phyloP scores from a whole-genome alignment of 2,113 vertebrate species.

The Oxyruncus cristatus region DNA sequence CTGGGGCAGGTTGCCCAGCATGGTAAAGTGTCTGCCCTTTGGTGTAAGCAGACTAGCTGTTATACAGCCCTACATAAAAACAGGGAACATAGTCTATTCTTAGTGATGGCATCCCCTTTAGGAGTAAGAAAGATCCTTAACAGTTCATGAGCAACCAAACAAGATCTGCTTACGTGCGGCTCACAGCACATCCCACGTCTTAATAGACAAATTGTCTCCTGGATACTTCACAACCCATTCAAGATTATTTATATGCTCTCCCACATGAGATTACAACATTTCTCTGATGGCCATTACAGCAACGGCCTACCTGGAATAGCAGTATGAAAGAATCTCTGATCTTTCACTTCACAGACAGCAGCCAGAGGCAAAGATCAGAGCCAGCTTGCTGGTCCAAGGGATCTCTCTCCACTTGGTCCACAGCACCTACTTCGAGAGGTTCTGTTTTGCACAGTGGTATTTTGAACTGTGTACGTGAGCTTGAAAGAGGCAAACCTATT shows the following conservation, averaged over 20 bases:
- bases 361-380: not conserved
- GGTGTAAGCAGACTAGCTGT: not conserved
- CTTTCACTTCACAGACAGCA: not conserved
- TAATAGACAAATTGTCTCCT: not conserved
- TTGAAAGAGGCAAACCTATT: not conserved
- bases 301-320: not conserved
- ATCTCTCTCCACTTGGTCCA: not conserved
- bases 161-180: not conserved
- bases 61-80: not conserved
- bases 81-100: not conserved
- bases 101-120: not conserved
- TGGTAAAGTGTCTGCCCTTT: not conserved
- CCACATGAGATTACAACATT: not conserved
- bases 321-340: not conserved
- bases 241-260: conserved; percentile 20
- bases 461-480: not conserved
- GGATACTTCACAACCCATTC: not conserved
- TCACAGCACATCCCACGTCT: not conserved
- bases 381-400: not conserved
- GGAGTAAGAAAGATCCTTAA: not conserved
- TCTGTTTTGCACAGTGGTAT: not conserved
- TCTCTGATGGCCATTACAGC: not conserved
- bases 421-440: not conserved
- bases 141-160: not conserved
- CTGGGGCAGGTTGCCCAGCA: not conserved